A percentile compares a stretch with the other conserved stretches of the same genome.
These are phyloP conservation scores for Mechanitis mazaeus DNA, from an alignment of 2,888 invertebrate species.

Conservation along the genomic window DNA sequence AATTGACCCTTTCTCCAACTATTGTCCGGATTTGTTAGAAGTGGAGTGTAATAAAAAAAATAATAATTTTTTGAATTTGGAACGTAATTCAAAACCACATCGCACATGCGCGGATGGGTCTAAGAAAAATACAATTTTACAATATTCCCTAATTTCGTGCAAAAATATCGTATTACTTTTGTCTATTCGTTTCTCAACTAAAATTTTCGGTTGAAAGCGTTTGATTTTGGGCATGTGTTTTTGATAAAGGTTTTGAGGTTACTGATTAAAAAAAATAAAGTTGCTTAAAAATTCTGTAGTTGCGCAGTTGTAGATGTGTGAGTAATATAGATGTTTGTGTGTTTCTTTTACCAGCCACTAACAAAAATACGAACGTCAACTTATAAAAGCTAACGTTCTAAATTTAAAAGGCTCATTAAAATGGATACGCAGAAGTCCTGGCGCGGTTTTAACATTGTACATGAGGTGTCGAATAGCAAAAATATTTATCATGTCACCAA, in stretches of 20 bases:
- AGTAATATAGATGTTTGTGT: neutral
- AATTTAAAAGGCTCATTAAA: slow-evolving; percentile 53
- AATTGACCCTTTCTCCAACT: slow-evolving; percentile 66
- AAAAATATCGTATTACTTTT: slow-evolving; percentile 67
- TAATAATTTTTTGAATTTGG: slow-evolving; percentile 40
- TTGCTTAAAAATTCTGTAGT: too few relatives aligned
- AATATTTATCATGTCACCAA: slow-evolving; percentile 62
- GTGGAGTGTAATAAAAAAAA: slow-evolving; percentile 54
- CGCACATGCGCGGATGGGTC: slow-evolving; percentile 57
- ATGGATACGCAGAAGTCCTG: slow-evolving; percentile 45
- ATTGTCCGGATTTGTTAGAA: slow-evolving; percentile 53
- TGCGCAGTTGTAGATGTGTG: neutral
- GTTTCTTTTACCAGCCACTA: slow-evolving; percentile 10
- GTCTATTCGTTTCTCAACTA: slow-evolving; percentile 35
- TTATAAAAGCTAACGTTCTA: slow-evolving; percentile 48
- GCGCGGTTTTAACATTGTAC: slow-evolving; percentile 33
- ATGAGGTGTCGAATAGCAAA: slow-evolving; percentile 58
- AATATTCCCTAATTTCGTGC: slow-evolving; percentile 66
- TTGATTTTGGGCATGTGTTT: slow-evolving; percentile 61
- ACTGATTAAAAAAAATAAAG: slow-evolving; percentile 21
- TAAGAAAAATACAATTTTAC: slow-evolving; percentile 66
- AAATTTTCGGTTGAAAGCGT: slow-evolving; percentile 51
- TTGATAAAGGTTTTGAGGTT: slow-evolving; percentile 42
- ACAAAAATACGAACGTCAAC: slow-evolving; percentile 35
- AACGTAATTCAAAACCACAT: slow-evolving; percentile 62